Base-by-base conservation (phyloP, 1,140 invertebrate genomes). In the Sitodiplosis mosellana region DNA sequence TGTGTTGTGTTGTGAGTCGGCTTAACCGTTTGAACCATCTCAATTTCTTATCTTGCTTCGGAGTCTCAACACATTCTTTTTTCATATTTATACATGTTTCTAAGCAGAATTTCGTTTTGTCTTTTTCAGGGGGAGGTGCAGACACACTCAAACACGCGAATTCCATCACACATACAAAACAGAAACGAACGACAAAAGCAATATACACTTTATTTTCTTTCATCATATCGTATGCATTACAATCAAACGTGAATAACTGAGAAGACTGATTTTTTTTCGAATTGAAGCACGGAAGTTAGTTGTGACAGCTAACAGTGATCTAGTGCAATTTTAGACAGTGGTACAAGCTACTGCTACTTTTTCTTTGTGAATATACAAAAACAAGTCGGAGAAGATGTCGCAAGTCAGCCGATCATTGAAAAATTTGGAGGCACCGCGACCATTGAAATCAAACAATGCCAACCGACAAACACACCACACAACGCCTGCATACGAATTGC, bases 391-490 rank as follows among this genome's bases (percentile, higher is more conserved):
- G 10, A 41, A 46, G n/a, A 64, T 64, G 62, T 59, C 62, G 41
- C 61, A 64, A 52, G 57, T 63, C 51, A 60, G 56, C 55, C 59
- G 71, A 55, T 68, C 65, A 37, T 72, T 78, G 37, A 80, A 80
- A 66, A 81, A 80, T 69, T 67, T 80, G 53, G 78, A 81, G 65
- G 74, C 80, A 56, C 79, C 79, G 51, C 71, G 79, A 63, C 77
- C 78, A 54, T 67, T 81, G 51, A 82, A 81, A 69, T 72, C 71
- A 51, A 69, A 43, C 47, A 34, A 37, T 45, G 22, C 46, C 45
- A 20, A 33, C 46, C 12, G 44, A 11, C 27, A 12, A 48, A 47
- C 47, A 48, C 45, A 38, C 34, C 22, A 37, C 36, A 47, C 42
- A 21, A 12, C 22, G n/a, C 47, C 41, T 34, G 2, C 21, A 19